phyloP scores from a whole-genome alignment of 2,888 invertebrate species.

The Rhingia rostrata region DNA sequence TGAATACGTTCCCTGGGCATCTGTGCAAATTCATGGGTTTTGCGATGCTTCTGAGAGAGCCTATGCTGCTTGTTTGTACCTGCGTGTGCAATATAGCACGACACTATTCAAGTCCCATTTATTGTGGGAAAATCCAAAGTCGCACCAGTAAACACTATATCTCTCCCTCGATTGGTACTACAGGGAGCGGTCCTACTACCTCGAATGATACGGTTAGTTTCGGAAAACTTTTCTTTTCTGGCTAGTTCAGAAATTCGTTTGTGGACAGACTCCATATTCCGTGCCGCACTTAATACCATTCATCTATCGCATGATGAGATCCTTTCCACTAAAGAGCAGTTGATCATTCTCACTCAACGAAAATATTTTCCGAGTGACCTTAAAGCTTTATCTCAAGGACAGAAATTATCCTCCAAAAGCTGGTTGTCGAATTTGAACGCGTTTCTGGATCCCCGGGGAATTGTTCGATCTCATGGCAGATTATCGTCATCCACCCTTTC shows the following conservation, averaged over 20 bases:
- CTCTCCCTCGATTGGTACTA: conserved; percentile 49
- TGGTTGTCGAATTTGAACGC: neutral
- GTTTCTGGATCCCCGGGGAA: neutral
- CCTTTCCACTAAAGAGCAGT: no score
- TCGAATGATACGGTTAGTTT: neutral
- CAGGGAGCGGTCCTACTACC: conserved; percentile 48
- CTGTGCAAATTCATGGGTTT: conserved; percentile 51
- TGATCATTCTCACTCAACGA: neutral
- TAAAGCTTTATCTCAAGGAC: neutral
- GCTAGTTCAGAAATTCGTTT: no score
- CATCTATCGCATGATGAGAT: neutral
- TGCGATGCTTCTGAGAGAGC: conserved; percentile 62
- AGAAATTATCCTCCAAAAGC: neutral
- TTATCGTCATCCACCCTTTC: neutral
- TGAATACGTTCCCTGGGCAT: neutral
- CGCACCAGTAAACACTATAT: conserved; percentile 44
- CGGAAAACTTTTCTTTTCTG: no score
- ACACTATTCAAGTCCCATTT: neutral
- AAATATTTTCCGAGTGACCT: neutral
- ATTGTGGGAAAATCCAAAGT: conserved; percentile 43
- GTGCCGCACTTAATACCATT: no score
- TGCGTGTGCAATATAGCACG: neutral
- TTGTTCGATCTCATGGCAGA: neutral
- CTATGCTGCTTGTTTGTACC: conserved; percentile 45
- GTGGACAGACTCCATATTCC: no score